Evolutionary conservation across 2,888 invertebrate genomes (phyloP), one percentile per base, ranked within the genome.

Genomic region (Prionchulus punctatus): DNA sequence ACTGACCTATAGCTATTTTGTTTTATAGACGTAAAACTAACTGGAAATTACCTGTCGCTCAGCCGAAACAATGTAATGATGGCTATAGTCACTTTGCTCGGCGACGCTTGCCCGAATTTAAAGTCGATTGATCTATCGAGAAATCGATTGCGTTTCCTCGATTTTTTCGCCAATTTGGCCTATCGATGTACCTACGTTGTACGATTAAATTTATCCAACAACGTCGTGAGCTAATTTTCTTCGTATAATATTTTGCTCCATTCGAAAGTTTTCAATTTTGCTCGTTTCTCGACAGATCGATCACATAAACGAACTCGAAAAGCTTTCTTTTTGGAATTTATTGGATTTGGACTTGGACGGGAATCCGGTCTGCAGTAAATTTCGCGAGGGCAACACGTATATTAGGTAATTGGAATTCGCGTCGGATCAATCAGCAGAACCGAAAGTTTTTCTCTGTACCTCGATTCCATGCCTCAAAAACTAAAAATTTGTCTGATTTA

Each of bases 341-440:
- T 76, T 82, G 18, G 87, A 89, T 70, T 71, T 91, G 55, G 79
- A 81, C 54, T 73, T 91, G 62, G 82, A 83, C 64, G 81, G 84
- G 63, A 89, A 89, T 74, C 85, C 85, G 0, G 69, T 88, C 56
- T 82, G 84, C 73, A 80, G 81, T 69, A 83, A 81, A 73, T 86
- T 81, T 75, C 81, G 79, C 71, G 82, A 84, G 66, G 81, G 83
- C 70, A 79, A 80, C 57, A 74, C 80, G 31, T 90, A 87, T 70
- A 79, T 87, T 77, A 87, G 87, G 86, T 89, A 36, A 12, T 7
- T 18, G 36, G 18, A 36, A 36, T 36, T 12, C n/a, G n/a, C n/a
- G n/a, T n/a, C n/a, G n/a, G n/a, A n/a, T n/a, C n/a, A n/a, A n/a
- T n/a, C n/a, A n/a, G n/a, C n/a, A n/a, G n/a, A n/a, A n/a, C n/a